Conservation (phyloP, 2,113 vertebrate species). For the Plotosus lineatus region DNA sequence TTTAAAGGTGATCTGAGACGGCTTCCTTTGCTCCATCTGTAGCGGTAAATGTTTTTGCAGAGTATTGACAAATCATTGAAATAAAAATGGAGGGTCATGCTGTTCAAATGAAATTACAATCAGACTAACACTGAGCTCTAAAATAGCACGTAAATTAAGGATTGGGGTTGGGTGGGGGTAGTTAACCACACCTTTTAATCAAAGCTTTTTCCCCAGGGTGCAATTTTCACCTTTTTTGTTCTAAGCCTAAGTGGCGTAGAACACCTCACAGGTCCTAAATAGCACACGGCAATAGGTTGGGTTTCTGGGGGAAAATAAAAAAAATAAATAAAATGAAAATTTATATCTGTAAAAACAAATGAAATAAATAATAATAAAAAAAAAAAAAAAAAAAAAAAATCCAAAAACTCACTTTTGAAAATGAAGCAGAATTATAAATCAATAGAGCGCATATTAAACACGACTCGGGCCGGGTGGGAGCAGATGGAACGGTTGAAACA, state of each 20-base stretch:
- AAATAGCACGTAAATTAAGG: slow-evolving; percentile 21
- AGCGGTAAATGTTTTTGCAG: not conserved
- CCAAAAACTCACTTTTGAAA: not conserved
- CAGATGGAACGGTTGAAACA: slow-evolving; percentile 51
- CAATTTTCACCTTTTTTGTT: slow-evolving; percentile 66
- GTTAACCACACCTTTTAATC: slow-evolving; percentile 60
- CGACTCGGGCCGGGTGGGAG: slow-evolving; percentile 24
- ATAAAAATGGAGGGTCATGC: not conserved
- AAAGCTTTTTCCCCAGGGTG: slow-evolving; percentile 62
- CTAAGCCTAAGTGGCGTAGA: slow-evolving; percentile 56
- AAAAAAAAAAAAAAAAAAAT: not conserved
- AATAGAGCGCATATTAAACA: slow-evolving; percentile 44
- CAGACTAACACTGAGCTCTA: slow-evolving; percentile 23
- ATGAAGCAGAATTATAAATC: slow-evolving; percentile 40
- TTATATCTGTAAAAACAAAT: too few species aligned
- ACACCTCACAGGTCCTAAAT: slow-evolving; percentile 55
- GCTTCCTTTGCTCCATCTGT: not conserved
- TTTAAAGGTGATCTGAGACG: not conserved
- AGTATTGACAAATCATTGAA: not conserved
- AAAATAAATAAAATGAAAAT: too few species aligned
- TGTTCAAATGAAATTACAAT: slow-evolving; percentile 22
- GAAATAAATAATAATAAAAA: too few species aligned
- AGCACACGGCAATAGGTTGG: slow-evolving; percentile 52
- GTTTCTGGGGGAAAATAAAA: too few species aligned
- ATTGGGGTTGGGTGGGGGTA: slow-evolving; percentile 18